Evolutionary conservation across 2,888 invertebrate species (phyloP).

Genomic region (Mellilla xanthometata): DNA sequence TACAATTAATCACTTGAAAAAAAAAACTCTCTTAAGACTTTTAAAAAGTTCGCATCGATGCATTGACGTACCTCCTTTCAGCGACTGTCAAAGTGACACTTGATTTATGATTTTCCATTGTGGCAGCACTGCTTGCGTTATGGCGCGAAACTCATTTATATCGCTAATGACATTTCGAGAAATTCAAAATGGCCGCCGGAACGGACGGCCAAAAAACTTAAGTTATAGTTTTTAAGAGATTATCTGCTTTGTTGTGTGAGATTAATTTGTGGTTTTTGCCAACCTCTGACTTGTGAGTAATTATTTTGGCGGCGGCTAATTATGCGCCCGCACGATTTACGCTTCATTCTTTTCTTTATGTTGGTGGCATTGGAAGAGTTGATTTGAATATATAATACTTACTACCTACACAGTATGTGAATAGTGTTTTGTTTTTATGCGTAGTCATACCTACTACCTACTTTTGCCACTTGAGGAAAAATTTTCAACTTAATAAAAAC

Average conservation of each 20-base stretch:
- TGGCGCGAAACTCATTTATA: constrained; percentile 76
- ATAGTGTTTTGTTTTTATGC: not conserved
- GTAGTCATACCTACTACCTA: no score
- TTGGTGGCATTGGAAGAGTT: constrained; percentile 15
- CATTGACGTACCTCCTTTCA: constrained; percentile 77
- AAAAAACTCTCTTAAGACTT: constrained; percentile 56
- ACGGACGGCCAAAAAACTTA: constrained; percentile 47
- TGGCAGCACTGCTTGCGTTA: constrained; percentile 71
- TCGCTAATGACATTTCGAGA: constrained; percentile 73
- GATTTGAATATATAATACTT: constrained; percentile 1
- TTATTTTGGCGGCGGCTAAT: constrained; percentile 28
- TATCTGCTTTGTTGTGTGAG: constrained; percentile 41
- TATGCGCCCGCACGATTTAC: constrained; percentile 19
- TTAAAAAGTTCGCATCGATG: constrained; percentile 75
- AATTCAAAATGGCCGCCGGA: constrained; percentile 66
- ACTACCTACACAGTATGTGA: not conserved
- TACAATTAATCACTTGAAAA: constrained; percentile 68
- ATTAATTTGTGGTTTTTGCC: constrained; percentile 47
- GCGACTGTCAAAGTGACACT: constrained; percentile 74
- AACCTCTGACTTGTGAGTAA: constrained; percentile 41
- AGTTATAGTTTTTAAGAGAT: constrained; percentile 45
- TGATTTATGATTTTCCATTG: constrained; percentile 78
- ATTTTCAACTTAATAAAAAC: no score
- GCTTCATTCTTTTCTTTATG: constrained; percentile 15
- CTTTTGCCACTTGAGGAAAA: no score